Conservation (phyloP, 2,888 invertebrate genomes). For the Drosophila fungiperda region DNA sequence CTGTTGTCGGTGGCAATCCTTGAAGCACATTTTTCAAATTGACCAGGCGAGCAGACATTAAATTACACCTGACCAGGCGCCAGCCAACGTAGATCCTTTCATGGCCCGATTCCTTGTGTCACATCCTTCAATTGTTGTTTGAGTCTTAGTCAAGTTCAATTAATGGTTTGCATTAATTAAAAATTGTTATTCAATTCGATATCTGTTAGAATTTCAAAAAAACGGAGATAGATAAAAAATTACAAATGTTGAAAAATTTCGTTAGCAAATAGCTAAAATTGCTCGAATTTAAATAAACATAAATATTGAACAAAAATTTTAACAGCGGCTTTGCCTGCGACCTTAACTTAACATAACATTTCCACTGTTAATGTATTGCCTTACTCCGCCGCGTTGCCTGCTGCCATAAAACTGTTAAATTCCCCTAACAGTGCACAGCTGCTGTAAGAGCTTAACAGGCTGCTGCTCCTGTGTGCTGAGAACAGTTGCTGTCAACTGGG, state of each 20-base stretch:
- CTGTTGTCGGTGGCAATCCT: constrained; percentile 24
- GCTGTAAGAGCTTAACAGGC: constrained; percentile 18
- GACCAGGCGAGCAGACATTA: constrained; percentile 59
- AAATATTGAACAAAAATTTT: not conserved
- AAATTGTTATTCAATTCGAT: not conserved
- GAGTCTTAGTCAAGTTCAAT: constrained; percentile 12
- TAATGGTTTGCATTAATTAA: not conserved
- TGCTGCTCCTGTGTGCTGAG: constrained; percentile 45
- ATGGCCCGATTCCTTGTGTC: not conserved
- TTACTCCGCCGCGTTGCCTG: not conserved
- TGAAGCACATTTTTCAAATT: constrained; percentile 65
- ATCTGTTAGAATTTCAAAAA: not conserved
- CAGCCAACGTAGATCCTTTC: not conserved
- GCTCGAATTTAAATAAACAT: not conserved
- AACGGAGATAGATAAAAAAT: not conserved
- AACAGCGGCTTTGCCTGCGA: not conserved
- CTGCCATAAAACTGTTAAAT: constrained; percentile 34
- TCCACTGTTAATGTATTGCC: not conserved
- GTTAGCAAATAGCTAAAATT: not conserved
- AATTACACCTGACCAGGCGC: constrained; percentile 39
- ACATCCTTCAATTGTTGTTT: constrained; percentile 7
- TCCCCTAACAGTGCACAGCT: constrained; percentile 15
- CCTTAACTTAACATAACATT: constrained; percentile 15
- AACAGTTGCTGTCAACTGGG: constrained; percentile 53
- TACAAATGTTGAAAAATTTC: not conserved